Evolutionary conservation across 2,797 vertebrate species (phyloP), one percentile per base, ranked within the genome.

Genomic region (Betta splendens): DNA sequence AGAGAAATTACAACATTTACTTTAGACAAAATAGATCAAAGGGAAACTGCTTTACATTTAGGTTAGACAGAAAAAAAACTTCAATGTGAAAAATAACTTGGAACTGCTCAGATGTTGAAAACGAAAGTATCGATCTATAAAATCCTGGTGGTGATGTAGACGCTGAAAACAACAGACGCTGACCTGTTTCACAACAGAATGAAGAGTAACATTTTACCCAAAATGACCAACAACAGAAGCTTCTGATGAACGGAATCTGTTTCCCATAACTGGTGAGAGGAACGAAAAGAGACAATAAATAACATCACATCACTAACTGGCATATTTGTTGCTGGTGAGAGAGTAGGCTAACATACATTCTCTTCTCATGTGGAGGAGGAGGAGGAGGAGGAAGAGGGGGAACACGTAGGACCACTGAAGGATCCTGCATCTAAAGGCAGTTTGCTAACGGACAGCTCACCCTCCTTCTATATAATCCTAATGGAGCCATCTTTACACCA

Each of bases 271-370:
- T 79, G 50, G 52, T 25, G 55, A 52, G 63, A 63, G 56, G 75
- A 51, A 33, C 79, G 72, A 88, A 62, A 78, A 78, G 54, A 77
- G 81, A 89, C 84, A 77, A 85, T 85, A 84, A 88, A 86, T 85
- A 85, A 87, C 74, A 80, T 75, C 76, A 74, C 85, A 86, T 85
- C 79, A 62, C 57, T 78, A 25, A 25, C 23, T 25, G 13, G 65
- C 62, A 77, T 82, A 64, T 85, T 83, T 84, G 79, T 79, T 77
- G 79, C 73, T 83, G 81, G 75, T 80, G 67, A 80, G 59, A 70
- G 69, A 69, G 39, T 77, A 63, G 68, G 48, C 52, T 76, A 63
- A 77, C 69, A 66, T 70, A 58, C 40, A 9, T 51, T 69, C 62
- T 72, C 50, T 65, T 72, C 50, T 65, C 15, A 5, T 55, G 69